Conservation (phyloP, 1,140 invertebrate species). For the Ostrea denselamellosa region DNA sequence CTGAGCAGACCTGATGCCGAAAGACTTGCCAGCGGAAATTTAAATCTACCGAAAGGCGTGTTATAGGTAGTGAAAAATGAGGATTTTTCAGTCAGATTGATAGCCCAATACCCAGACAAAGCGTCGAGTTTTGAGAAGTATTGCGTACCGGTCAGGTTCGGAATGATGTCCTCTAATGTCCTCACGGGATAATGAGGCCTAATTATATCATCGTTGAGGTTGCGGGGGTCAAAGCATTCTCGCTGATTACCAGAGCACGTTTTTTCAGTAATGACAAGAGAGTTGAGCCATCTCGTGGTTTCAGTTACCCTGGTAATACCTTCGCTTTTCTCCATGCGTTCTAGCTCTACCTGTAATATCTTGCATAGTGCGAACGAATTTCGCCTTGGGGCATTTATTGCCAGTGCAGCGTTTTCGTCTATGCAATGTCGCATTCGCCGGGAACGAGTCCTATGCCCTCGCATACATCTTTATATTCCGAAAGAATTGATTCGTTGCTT, state of each 20-base stretch:
- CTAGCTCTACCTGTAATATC: constrained; percentile 59
- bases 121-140: background rate
- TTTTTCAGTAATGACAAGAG: constrained; percentile 27
- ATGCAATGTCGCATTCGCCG: background rate
- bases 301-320: too few species aligned
- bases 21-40: background rate
- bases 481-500: too few species aligned
- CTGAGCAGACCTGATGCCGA: background rate
- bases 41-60: constrained; percentile 27
- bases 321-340: constrained; percentile 60
- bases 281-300: constrained; percentile 62
- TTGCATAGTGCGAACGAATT: constrained; percentile 51
- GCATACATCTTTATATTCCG: background rate
- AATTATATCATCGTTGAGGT: background rate
- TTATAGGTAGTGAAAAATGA: constrained; percentile 43
- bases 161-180: constrained; percentile 41
- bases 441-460: constrained; percentile 6
- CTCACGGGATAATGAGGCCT: constrained; percentile 46
- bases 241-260: background rate
- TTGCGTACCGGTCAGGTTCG: background rate
- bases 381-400: constrained; percentile 44
- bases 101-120: background rate
- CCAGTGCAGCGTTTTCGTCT: background rate
- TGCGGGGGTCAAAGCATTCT: too few species aligned
- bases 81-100: background rate